Evolutionary conservation across 2,113 vertebrate genomes (phyloP), one percentile per base, ranked within the genome.

Genomic region (Oreotrochilus melanogaster): DNA sequence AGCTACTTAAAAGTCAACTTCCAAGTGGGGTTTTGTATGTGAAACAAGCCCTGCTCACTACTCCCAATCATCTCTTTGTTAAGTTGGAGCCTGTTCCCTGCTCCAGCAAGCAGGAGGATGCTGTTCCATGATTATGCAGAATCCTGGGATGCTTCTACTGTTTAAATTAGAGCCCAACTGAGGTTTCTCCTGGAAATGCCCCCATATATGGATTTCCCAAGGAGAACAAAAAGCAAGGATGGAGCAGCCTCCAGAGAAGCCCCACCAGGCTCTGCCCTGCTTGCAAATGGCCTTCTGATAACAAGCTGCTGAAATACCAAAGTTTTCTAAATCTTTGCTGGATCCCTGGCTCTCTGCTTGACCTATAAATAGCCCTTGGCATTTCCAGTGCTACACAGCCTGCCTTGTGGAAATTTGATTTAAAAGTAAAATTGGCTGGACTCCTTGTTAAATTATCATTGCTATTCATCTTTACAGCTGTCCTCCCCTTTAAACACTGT

Each of bases 331-430:
- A 30, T 58, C 78, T 84, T 73, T 28, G 28, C 54, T 37, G 70
- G 24, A 82, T 69, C 90, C 86, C 47, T 16, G 65, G 65, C 78
- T 79, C 45, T 42, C 73, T 42, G 9, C 11, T 24, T 4, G 23
- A 23, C 17, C 96, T 95, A 97, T 91, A 93, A 96, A 97, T 88
- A 97, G 88, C 62, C 18, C 50, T 23, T 90, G 97, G 96, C 92
- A 96, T 95, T 97, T 96, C 28, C 47, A 78, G 87, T 8, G 74
- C 78, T 48, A 39, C 54, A 39, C 54, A 39, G 78, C 60, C 60
- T 39, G 89, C 89, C 89, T 37, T 64, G 85, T n/a, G 53, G 48
- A 66, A 95, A 96, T 78, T 33, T 51, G 62, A 94, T 94, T 97
- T 97, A 92, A 88, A 91, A 96, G 91, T 62, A 48, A 94, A 95